These are phyloP conservation scores for Xestia sexstrigata DNA, from an alignment of 2,888 invertebrate genomes.

Conservation along the genomic window DNA sequence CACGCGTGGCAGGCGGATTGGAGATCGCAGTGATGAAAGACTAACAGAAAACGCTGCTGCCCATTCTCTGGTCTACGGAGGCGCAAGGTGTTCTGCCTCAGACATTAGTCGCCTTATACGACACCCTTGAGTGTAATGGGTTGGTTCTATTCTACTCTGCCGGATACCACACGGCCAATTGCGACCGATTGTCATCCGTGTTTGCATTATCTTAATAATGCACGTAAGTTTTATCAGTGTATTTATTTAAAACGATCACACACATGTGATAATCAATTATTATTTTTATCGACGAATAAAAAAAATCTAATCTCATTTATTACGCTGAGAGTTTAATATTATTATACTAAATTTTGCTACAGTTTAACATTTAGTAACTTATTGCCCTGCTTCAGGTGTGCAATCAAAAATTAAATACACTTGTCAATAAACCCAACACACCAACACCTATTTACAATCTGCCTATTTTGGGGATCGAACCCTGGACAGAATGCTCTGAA, in stretches of 20 bases:
- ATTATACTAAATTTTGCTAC: background rate
- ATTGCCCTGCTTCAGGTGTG: background rate
- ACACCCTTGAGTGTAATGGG: no score
- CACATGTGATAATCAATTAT: background rate
- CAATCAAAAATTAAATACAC: background rate
- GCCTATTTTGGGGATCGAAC: background rate
- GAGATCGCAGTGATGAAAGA: no score
- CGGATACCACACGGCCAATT: no score
- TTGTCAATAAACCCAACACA: background rate
- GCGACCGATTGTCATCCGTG: no score
- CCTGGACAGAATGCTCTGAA: background rate
- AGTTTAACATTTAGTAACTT: background rate
- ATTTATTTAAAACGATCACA: background rate
- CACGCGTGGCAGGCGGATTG: no score
- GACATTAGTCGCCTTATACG: no score
- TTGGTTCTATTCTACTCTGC: no score
- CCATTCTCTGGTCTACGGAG: no score
- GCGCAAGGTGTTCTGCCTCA: no score
- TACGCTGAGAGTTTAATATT: no score
- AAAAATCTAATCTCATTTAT: no score
- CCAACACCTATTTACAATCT: background rate
- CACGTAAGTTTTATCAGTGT: background rate
- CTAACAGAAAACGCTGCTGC: no score
- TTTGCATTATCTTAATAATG: slow-evolving; percentile 12
- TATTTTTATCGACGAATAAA: background rate